Evolutionary conservation across 2,797 vertebrate genomes (phyloP).

Genomic region (Gephyroberyx darwinii): DNA sequence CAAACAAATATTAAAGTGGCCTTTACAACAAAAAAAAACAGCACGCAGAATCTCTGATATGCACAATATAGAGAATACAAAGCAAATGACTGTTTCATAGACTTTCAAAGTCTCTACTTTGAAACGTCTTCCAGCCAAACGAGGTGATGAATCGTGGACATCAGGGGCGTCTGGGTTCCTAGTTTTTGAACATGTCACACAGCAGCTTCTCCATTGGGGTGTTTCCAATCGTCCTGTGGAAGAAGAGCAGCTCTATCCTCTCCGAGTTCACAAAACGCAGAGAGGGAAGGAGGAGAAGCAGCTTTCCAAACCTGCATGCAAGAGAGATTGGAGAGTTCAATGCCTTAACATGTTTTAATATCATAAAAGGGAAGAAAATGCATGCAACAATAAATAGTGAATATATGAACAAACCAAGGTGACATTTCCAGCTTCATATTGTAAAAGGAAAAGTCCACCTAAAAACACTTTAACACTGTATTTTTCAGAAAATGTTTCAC

Average conservation of each 20-base stretch:
- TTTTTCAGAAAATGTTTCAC: too few relatives aligned
- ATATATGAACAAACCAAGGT: too few relatives aligned
- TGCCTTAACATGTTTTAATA: too few relatives aligned
- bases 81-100: conserved; percentile 11
- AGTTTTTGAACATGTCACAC: conserved; percentile 99
- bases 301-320: conserved; percentile 89
- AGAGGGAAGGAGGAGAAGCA: conserved; percentile 92
- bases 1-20: conserved; percentile 59
- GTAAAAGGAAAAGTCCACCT: too few relatives aligned
- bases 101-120: conserved; percentile 3
- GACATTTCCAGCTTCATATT: too few relatives aligned
- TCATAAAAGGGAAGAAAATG: neutral
- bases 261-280: conserved; percentile 92
- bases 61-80: conserved; percentile 31
- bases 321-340: neutral
- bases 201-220: conserved; percentile 98
- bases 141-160: neutral
- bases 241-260: conserved; percentile 94
- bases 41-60: conserved; percentile 58
- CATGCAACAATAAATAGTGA: neutral
- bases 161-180: neutral
- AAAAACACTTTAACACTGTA: too few relatives aligned
- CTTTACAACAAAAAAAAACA: conserved; percentile 44
- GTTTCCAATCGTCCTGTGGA: conserved; percentile 96
- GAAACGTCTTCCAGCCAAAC: neutral